Evolutionary conservation across 2,797 vertebrate genomes (phyloP).

Genomic region (Spheniscus humboldti): DNA sequence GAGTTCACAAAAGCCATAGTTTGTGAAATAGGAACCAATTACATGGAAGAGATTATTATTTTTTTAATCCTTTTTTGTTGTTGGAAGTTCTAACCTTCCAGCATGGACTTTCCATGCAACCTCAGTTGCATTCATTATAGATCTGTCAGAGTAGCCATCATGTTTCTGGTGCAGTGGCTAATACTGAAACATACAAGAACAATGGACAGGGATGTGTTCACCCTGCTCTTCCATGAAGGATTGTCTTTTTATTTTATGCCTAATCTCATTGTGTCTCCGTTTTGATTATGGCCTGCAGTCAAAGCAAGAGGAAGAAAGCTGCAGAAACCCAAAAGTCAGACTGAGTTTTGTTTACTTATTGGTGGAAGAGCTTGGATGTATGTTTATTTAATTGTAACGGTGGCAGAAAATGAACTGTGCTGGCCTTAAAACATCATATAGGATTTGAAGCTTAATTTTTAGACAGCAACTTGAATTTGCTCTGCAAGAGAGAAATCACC

Average conservation of each 20-base stretch:
- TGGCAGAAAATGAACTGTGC: neutral
- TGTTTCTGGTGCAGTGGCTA: neutral
- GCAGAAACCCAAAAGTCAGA: neutral
- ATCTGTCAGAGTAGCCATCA: neutral
- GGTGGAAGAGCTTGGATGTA: neutral
- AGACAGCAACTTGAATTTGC: conserved; percentile 23
- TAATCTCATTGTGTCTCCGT: neutral
- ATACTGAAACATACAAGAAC: neutral
- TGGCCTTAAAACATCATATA: neutral
- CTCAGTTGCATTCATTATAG: neutral
- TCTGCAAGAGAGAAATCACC: conserved; percentile 18
- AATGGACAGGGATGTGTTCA: neutral
- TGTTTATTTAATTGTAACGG: neutral
- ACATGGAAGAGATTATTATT: neutral
- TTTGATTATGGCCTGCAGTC: neutral
- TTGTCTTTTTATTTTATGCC: neutral
- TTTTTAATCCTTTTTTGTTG: neutral
- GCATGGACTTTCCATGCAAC: neutral
- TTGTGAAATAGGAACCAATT: neutral
- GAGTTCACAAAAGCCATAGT: neutral
- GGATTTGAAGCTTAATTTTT: neutral
- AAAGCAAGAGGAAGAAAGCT: neutral
- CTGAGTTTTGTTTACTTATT: neutral
- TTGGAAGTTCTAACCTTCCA: neutral
- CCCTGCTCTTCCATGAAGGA: neutral